Conservation (phyloP, 2,888 invertebrate genomes). For the Pardosa pseudoannulata region DNA sequence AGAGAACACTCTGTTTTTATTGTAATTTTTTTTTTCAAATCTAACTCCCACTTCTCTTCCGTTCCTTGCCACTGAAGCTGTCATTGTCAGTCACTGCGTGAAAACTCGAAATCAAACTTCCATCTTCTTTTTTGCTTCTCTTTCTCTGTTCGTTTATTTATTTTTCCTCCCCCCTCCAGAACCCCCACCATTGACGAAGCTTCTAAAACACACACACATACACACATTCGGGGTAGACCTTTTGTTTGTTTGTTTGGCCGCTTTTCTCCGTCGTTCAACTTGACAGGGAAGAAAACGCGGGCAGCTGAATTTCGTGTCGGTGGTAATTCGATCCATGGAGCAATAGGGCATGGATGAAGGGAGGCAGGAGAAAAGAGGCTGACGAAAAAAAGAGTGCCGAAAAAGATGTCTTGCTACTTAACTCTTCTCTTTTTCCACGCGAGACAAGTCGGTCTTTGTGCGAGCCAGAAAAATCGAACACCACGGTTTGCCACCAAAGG, state of each 20-base stretch:
- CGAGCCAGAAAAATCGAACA: too few relatives aligned
- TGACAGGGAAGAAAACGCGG: neutral
- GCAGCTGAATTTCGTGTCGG: neutral
- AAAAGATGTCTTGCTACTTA: neutral
- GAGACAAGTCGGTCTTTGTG: too few relatives aligned
- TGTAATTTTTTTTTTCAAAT: too few relatives aligned
- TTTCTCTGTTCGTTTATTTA: neutral
- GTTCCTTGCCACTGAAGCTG: neutral
- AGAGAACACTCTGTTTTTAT: too few relatives aligned
- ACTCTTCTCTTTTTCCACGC: neutral
- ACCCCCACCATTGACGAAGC: too few relatives aligned
- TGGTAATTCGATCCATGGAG: neutral
- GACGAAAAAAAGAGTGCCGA: neutral
- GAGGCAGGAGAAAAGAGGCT: neutral
- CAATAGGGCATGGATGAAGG: neutral
- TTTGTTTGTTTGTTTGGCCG: too few relatives aligned
- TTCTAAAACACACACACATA: too few relatives aligned
- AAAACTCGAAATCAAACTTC: slow-evolving; percentile 6
- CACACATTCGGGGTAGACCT: too few relatives aligned
- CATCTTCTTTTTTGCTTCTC: neutral
- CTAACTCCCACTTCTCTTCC: too few relatives aligned
- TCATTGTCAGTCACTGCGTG: neutral
- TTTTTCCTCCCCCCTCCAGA: too few relatives aligned
- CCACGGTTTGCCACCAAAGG: too few relatives aligned
- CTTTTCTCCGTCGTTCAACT: too few relatives aligned